Conservation (phyloP, 2,797 vertebrate genomes). For the Aplochiton taeniatus region DNA sequence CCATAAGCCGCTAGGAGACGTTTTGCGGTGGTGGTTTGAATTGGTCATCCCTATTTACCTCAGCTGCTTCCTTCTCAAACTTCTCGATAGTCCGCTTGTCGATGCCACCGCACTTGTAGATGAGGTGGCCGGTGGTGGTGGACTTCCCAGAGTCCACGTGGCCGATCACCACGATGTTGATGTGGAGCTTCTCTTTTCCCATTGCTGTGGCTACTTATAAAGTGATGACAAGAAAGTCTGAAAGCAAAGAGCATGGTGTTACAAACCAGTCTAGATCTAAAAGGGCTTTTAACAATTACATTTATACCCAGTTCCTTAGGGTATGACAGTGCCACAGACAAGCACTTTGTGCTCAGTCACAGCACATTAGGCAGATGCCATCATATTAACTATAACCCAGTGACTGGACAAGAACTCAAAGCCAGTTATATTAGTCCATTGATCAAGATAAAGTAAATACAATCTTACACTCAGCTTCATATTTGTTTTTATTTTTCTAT, state of each 20-base stretch:
- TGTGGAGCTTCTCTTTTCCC: slow-evolving; percentile 98
- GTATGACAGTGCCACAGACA: slow-evolving; percentile 7
- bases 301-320: neutral
- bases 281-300: neutral
- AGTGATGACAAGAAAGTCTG: slow-evolving; percentile 32
- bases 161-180: slow-evolving; percentile 97
- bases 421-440: no score
- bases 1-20: no score
- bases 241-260: slow-evolving; percentile 3
- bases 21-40: no score
- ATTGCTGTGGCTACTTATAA: slow-evolving; percentile 65
- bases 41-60: slow-evolving; percentile 70
- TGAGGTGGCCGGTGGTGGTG: slow-evolving; percentile 95
- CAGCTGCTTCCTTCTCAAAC: slow-evolving; percentile 95
- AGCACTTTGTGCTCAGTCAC: no score
- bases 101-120: slow-evolving; percentile 95
- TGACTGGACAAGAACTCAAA: neutral
- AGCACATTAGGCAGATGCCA: neutral
- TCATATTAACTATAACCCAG: neutral
- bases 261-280: neutral
- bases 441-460: no score
- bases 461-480: no score
- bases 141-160: slow-evolving; percentile 98
- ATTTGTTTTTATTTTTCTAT: neutral
- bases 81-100: slow-evolving; percentile 97